phyloP scores from a whole-genome alignment of 2,797 vertebrate species.

The Halcyon smyrnensis region DNA sequence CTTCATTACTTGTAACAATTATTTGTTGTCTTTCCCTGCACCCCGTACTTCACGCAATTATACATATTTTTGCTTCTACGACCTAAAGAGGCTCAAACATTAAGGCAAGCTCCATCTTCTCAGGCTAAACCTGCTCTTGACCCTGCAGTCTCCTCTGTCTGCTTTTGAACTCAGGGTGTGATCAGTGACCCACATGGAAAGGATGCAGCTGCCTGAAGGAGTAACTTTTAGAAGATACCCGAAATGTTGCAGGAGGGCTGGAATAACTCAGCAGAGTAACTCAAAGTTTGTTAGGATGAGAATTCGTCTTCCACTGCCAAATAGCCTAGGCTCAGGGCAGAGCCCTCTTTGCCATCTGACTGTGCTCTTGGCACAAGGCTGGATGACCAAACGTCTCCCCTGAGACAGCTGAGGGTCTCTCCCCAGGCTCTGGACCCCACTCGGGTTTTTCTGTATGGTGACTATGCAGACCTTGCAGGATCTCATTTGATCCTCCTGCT shows the following conservation, averaged over 20 bases:
- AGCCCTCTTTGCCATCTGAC: neutral
- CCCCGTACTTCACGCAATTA: fast-evolving
- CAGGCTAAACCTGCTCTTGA: neutral
- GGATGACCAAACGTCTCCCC: neutral
- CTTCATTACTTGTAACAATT: neutral
- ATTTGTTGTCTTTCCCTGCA: neutral
- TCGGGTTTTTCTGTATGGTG: neutral
- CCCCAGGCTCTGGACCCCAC: neutral
- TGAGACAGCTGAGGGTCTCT: neutral
- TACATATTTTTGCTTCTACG: neutral
- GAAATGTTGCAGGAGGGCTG: neutral
- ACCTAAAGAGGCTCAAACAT: neutral
- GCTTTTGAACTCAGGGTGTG: neutral
- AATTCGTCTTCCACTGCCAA: neutral
- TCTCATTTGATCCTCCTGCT: neutral
- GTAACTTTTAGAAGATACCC: neutral
- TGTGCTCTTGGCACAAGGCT: neutral
- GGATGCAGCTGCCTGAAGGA: neutral
- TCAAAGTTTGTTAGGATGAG: neutral
- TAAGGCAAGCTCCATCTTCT: neutral
- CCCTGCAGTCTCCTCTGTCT: neutral
- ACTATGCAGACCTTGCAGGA: neutral
- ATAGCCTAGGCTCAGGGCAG: neutral
- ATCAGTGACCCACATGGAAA: neutral
- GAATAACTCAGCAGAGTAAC: neutral